Evolutionary conservation across 92 coral and sea anemone genomes (phyloP).

Genomic region (Pocillopora meandrina): DNA sequence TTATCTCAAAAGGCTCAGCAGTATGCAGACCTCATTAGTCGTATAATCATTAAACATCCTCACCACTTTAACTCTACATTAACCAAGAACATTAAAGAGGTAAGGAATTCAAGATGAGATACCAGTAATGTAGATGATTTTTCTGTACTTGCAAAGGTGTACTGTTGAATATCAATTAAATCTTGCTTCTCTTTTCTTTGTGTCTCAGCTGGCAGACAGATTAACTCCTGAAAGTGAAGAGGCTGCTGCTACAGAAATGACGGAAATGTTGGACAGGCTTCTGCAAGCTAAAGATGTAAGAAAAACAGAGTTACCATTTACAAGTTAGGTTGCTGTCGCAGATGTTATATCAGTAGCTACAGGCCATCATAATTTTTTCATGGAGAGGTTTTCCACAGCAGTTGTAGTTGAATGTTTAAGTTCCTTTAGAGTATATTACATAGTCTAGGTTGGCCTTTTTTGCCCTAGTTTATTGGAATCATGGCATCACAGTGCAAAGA

Average conservation of each 20-base stretch:
- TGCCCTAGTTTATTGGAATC: no score
- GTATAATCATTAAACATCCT: slow-evolving; percentile 56
- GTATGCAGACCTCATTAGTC: slow-evolving; percentile 63
- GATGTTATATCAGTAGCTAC: no score
- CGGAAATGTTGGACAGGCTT: slow-evolving; percentile 46
- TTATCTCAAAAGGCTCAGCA: slow-evolving; percentile 54
- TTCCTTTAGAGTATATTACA: no score
- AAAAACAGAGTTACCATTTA: no score
- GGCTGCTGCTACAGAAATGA: slow-evolving; percentile 16
- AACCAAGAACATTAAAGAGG: slow-evolving; percentile 53
- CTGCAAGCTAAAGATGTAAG: slow-evolving; percentile 39
- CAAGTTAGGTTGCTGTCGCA: no score
- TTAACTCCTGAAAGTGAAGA: slow-evolving; percentile 14
- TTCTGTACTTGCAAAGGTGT: not conserved
- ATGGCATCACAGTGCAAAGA: no score
- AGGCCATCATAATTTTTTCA: no score
- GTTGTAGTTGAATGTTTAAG: no score
- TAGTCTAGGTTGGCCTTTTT: no score
- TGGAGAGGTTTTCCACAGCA: no score
- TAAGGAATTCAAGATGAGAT: not conserved
- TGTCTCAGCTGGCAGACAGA: slow-evolving; percentile 24
- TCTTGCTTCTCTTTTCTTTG: not conserved
- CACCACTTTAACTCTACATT: slow-evolving; percentile 30
- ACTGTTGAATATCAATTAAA: not conserved
- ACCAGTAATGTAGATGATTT: not conserved